Percentiles rank a stretch among this genome's conserved stretches.
Conservation (phyloP, 2,888 invertebrate genomes). For the Sarcophaga variegata region DNA sequence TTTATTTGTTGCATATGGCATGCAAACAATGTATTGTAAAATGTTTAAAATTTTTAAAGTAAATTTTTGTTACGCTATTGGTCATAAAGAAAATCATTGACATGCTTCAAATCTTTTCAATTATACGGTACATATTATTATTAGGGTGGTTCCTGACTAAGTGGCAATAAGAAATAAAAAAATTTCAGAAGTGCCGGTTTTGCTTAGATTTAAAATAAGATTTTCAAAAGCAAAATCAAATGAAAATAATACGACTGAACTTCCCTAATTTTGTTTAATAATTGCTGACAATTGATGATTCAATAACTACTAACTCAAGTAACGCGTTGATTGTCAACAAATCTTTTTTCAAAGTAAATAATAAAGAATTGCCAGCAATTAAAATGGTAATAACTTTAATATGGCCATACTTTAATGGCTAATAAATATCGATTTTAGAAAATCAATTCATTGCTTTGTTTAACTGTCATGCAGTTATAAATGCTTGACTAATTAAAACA, state of each 20-base stretch:
- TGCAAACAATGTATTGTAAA: not conserved
- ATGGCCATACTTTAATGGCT: not conserved
- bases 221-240: too few relatives aligned
- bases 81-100: constrained; percentile 11
- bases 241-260: not conserved
- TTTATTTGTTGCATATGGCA: constrained; percentile 48
- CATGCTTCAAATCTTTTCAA: constrained; percentile 3
- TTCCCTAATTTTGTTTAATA: not conserved
- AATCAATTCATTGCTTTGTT: not conserved
- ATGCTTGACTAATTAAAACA: not conserved
- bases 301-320: not conserved
- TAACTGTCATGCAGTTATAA: not conserved
- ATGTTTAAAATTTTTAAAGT: not conserved
- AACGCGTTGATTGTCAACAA: not conserved
- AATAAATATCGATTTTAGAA: not conserved
- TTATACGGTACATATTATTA: not conserved
- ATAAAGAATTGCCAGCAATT: not conserved
- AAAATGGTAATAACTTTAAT: too few relatives aligned
- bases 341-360: constrained; percentile 2
- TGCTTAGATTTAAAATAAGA: too few relatives aligned
- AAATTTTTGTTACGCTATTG: constrained; percentile 13
- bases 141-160: not conserved
- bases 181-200: too few relatives aligned
- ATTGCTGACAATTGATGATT: too few relatives aligned
- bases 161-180: not conserved